These are phyloP conservation scores for Perithous albicinctus DNA, from an alignment of 2,888 invertebrate species.

Conservation along the genomic window DNA sequence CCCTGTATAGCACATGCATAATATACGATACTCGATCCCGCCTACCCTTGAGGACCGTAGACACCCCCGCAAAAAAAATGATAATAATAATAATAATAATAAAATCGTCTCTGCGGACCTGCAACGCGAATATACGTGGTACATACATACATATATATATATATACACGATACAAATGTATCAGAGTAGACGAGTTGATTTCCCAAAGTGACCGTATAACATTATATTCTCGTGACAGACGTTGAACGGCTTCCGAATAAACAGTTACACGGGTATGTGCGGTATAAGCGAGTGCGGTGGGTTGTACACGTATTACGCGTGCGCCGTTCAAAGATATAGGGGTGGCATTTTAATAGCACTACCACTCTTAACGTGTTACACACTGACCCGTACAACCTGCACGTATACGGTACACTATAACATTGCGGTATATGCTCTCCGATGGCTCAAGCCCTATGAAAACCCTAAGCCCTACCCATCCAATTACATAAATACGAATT, in stretches of 20 bases:
- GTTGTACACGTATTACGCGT: constrained; percentile 58
- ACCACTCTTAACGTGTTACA: constrained; percentile 15
- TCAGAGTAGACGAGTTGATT: constrained; percentile 64
- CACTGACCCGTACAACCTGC: background rate
- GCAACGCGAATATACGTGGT: constrained; percentile 14
- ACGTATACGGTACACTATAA: constrained; percentile 24
- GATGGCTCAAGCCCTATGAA: constrained; percentile 74
- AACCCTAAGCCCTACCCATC: constrained; percentile 75
- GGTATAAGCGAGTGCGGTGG: constrained; percentile 60
- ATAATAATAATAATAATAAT: constrained; percentile 25
- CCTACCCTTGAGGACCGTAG: constrained; percentile 22
- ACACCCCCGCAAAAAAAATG: constrained; percentile 12
- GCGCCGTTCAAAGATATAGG: constrained; percentile 38
- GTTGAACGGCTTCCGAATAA: constrained; percentile 75
- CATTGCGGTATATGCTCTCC: constrained; percentile 34
- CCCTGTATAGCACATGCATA: constrained; percentile 24
- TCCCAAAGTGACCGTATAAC: constrained; percentile 70
- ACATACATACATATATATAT: too few relatives aligned
- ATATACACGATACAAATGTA: background rate
- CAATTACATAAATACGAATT: constrained; percentile 75
- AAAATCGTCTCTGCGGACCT: constrained; percentile 17
- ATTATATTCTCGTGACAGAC: constrained; percentile 70
- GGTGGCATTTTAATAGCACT: constrained; percentile 70
- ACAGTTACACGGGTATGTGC: constrained; percentile 68
- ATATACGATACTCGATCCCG: constrained; percentile 30